Evolutionary conservation across 2,888 invertebrate species (phyloP).

Genomic region (Acanthosepion pharaonis): DNA sequence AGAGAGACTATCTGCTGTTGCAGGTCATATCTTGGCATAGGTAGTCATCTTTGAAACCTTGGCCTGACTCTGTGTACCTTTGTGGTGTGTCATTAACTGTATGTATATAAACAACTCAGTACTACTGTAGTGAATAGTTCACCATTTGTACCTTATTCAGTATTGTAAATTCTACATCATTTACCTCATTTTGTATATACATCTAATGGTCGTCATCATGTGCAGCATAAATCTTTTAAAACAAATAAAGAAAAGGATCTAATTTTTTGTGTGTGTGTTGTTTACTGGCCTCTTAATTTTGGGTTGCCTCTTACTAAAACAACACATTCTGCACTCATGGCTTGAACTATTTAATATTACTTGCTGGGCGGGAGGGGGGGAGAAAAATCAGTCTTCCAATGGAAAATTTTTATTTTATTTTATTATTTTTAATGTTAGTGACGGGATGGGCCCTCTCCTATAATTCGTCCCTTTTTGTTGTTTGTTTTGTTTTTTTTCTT

Average conservation of each 20-base stretch:
- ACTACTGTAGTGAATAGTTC: constrained; percentile 42
- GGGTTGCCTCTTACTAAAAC: constrained; percentile 46
- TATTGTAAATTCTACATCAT: constrained; percentile 48
- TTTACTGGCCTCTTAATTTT: constrained; percentile 42
- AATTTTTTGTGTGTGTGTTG: constrained; percentile 43
- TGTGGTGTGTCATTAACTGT: constrained; percentile 45
- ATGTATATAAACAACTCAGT: constrained; percentile 45
- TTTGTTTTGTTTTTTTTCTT: neutral
- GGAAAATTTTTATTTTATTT: neutral
- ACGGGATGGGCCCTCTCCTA: neutral
- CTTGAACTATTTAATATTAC: constrained; percentile 39
- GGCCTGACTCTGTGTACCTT: constrained; percentile 44
- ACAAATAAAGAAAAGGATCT: constrained; percentile 45
- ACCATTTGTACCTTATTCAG: constrained; percentile 48
- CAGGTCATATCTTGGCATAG: constrained; percentile 47
- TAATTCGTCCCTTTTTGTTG: neutral
- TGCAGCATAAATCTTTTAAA: constrained; percentile 47
- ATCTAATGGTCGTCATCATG: constrained; percentile 47
- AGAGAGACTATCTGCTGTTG: constrained; percentile 47
- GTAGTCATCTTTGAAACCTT: constrained; percentile 48
- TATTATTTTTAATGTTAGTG: neutral
- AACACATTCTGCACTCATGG: constrained; percentile 47
- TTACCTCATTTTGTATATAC: constrained; percentile 47
- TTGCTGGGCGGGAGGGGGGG: neutral
- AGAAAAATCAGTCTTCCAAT: neutral